Base-by-base conservation (phyloP, 2,113 vertebrate species). In the Typhlomys cinereus region DNA sequence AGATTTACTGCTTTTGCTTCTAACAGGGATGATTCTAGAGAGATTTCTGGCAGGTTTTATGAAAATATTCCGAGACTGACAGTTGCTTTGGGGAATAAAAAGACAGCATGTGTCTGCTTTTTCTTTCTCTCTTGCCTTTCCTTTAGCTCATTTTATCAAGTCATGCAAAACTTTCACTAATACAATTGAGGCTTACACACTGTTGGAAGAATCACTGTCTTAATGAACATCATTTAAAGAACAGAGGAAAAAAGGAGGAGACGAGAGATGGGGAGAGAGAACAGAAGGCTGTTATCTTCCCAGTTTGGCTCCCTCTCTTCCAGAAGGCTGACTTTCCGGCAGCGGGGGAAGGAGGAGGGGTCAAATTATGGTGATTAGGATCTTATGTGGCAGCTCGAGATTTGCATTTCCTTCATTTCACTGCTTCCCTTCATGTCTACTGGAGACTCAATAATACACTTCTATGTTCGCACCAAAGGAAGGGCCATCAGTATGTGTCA, bases 351-450 rank as follows among this genome's bases (percentile, higher is more conserved):
- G 83, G 79, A 94, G 93, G 93, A 74, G 18, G 86, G 96, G 91
- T 85, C 95, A 95, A 92, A 96, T 96, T 92, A 96, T 96, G 96
- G 93, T 97, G 96, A 97, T 97, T 95, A 96, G 96, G 44, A 85
- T 87, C 84, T 95, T 74, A 61, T 88, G 93, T 85, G 92, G 89
- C 84, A 95, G 91, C 91, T 95, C 92, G 44, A 75, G 94, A 89
- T 95, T 93, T 96, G 94, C 93, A 96, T 95, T 95, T 95, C 96
- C 90, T 96, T 96, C 92, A 92, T 93, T 89, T 92, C 91, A 89
- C 92, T 96, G 96, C 95, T 84, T 91, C 90, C 80, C 50, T 95
- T 92, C 80, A 50, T 76, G 88, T 93, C 95, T 92, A 61, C 71
- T 95, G 61, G 62, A 94, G 89, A 88, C 87, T 90, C 94, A 96